Conservation (phyloP, 2,113 vertebrate genomes). For the Calyptommatus sinebrachiatus region DNA sequence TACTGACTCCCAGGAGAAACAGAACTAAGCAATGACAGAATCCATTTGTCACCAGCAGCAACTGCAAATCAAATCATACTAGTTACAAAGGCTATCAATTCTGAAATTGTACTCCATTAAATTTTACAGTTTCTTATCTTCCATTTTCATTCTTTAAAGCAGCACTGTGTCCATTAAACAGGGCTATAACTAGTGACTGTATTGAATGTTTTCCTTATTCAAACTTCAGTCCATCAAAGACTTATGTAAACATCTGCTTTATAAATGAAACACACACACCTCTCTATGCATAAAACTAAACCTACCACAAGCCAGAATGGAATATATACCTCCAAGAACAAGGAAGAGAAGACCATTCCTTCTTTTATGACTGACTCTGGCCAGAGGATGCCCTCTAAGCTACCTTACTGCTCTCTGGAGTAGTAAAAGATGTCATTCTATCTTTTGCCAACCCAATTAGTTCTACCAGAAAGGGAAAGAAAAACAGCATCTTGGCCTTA, state of each 20-base stretch:
- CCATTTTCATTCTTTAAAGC: not conserved
- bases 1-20: not conserved
- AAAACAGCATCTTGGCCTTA: not conserved
- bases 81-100: constrained; percentile 15
- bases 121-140: not conserved
- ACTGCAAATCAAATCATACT: constrained; percentile 26
- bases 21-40: constrained; percentile 16
- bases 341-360: not conserved
- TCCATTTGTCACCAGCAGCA: not conserved
- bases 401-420: not conserved
- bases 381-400: not conserved
- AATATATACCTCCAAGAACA: not conserved
- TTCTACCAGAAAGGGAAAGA: not conserved
- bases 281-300: not conserved
- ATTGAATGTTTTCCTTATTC: not conserved
- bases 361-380: not conserved
- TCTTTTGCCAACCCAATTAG: too few relatives aligned
- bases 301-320: not conserved
- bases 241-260: not conserved
- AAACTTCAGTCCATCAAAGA: not conserved
- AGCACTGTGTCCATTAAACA: not conserved
- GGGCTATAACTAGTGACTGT: not conserved
- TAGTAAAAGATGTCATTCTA: not conserved
- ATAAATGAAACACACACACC: not conserved
- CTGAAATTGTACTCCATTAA: not conserved